These are phyloP conservation scores for Leptocoma aspasia DNA, from an alignment of 2,113 vertebrate genomes.

Conservation along the genomic window DNA sequence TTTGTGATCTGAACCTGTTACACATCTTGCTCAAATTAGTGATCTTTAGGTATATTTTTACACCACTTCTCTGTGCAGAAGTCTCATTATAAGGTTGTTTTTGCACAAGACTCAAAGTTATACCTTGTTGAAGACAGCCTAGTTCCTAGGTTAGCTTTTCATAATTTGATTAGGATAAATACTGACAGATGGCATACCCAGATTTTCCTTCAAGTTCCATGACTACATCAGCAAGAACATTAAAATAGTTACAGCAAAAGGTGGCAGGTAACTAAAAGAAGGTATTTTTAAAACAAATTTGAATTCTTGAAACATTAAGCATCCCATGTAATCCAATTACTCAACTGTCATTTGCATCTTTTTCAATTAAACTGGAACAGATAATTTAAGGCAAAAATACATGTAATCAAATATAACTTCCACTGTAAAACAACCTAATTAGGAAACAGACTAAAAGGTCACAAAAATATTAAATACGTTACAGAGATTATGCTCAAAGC, in stretches of 20 bases:
- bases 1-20: not conserved
- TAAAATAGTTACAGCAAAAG: not conserved
- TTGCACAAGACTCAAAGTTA: not conserved
- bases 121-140: not conserved
- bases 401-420: not conserved
- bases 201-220: not conserved
- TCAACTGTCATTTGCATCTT: not conserved
- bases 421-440: not conserved
- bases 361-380: not conserved
- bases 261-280: not conserved
- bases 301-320: not conserved
- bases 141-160: not conserved
- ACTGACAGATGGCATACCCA: not conserved
- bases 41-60: not conserved
- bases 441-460: slow-evolving; percentile 5
- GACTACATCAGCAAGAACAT: not conserved
- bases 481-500: slow-evolving; percentile 51
- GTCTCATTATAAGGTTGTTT: not conserved
- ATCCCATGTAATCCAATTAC: not conserved
- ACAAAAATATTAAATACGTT: slow-evolving; percentile 37
- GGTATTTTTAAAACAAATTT: not conserved
- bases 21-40: not conserved
- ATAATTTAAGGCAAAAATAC: not conserved
- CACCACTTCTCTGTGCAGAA: not conserved
- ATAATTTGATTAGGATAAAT: not conserved